phyloP scores from a whole-genome alignment of 1,140 invertebrate genomes.

The Rhyzopertha dominica region DNA sequence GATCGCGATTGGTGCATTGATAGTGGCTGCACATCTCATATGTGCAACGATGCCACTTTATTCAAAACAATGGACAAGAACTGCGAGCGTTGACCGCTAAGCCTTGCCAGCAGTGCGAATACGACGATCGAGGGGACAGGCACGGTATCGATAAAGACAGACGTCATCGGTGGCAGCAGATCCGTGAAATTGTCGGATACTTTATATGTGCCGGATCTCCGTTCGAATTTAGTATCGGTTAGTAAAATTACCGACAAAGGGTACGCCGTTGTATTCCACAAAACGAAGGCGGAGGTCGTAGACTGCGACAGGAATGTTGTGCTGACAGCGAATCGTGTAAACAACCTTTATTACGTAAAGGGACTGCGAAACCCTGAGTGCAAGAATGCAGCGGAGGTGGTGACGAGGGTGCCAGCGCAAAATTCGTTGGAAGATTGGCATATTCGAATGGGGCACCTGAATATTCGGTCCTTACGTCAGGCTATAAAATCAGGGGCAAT shows the following conservation, averaged over 20 bases:
- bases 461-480: conserved; percentile 8
- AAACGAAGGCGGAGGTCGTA: conserved; percentile 14
- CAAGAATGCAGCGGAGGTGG: too few relatives aligned
- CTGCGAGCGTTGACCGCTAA: conserved; percentile 3
- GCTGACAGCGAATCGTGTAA: conserved; percentile 12
- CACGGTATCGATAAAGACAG: conserved; percentile 7
- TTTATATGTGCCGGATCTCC: conserved; percentile 27
- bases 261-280: conserved; percentile 26
- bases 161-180: conserved; percentile 5
- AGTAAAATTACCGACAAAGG: conserved; percentile 26
- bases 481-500: conserved; percentile 12
- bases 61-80: conserved; percentile 12
- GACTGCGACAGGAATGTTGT: conserved; percentile 4
- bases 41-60: conserved; percentile 8
- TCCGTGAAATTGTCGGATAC: conserved; percentile 20
- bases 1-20: conserved; percentile 19
- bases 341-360: conserved; percentile 18
- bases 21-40: conserved; percentile 21
- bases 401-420: too few relatives aligned
- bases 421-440: too few relatives aligned
- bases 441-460: conserved; percentile 8
- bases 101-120: too few relatives aligned
- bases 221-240: conserved; percentile 29
- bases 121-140: too few relatives aligned
- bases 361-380: too few relatives aligned